These are phyloP conservation scores for Zaprionus bogoriensis DNA, from an alignment of 2,888 invertebrate species.

Conservation along the genomic window DNA sequence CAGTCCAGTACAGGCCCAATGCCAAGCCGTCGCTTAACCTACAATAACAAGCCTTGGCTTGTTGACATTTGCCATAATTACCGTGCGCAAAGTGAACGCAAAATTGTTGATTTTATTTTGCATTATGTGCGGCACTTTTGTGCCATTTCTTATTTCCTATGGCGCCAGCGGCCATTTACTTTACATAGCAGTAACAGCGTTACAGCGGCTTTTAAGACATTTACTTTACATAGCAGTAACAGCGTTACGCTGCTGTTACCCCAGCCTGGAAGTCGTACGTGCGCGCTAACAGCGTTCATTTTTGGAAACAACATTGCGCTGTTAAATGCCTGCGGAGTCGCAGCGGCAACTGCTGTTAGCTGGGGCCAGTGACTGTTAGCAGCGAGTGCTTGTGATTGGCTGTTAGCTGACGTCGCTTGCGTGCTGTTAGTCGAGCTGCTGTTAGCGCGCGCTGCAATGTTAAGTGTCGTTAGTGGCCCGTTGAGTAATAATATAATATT, in stretches of 20 bases:
- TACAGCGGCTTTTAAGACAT: too few species aligned
- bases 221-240: too few species aligned
- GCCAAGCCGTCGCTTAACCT: conserved; percentile 60
- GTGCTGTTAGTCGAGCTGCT: neutral
- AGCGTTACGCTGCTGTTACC: conserved; percentile 25
- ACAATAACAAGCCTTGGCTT: conserved; percentile 64
- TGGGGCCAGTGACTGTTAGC: neutral
- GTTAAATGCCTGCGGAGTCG: neutral
- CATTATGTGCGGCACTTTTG: conserved; percentile 52
- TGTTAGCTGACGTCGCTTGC: neutral
- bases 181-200: conserved; percentile 13
- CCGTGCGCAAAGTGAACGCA: conserved; percentile 71
- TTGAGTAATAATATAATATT: too few species aligned
- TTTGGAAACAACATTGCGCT: conserved; percentile 30
- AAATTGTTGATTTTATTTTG: conserved; percentile 74
- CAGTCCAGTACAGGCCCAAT: too few species aligned
- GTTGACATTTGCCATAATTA: conserved; percentile 79
- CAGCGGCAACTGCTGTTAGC: neutral
- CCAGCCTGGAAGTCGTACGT: conserved; percentile 43
- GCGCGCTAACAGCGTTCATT: conserved; percentile 58
- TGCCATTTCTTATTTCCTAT: conserved; percentile 7
- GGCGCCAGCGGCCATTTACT: too few species aligned
- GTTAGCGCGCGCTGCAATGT: too few species aligned
- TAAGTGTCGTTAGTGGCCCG: too few species aligned
- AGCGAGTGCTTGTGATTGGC: neutral